phyloP scores from a whole-genome alignment of 2,888 invertebrate species.

The Anaspis maculata region DNA sequence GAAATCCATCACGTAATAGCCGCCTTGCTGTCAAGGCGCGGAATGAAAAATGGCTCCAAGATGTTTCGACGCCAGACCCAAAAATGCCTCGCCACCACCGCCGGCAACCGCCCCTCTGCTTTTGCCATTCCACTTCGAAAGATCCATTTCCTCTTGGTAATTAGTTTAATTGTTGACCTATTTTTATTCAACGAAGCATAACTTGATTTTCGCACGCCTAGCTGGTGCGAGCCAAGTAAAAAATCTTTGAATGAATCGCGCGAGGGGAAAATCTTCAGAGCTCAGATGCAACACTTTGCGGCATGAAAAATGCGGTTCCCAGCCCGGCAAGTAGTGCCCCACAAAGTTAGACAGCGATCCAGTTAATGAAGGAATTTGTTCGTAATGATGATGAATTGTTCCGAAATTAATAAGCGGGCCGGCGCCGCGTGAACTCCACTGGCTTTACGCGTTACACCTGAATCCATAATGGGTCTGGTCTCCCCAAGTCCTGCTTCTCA shows the following conservation, averaged over 20 bases:
- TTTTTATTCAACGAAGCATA: too few species aligned
- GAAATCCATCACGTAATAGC: conserved; percentile 37
- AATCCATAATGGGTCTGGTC: too few species aligned
- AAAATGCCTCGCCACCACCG: conserved; percentile 10
- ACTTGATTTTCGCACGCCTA: too few species aligned
- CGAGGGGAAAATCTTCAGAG: too few species aligned
- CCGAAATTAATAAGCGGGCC: conserved; percentile 32
- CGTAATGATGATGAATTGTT: conserved; percentile 35
- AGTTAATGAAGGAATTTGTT: conserved; percentile 35
- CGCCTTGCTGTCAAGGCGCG: conserved; percentile 29
- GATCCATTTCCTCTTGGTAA: conserved; percentile 6
- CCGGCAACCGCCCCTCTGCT: not conserved
- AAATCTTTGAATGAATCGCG: too few species aligned
- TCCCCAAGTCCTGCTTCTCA: too few species aligned
- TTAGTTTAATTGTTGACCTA: conserved; percentile 9
- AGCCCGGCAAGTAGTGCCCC: too few species aligned
- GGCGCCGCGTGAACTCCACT: too few species aligned
- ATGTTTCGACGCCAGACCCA: conserved; percentile 21
- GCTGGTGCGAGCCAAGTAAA: too few species aligned
- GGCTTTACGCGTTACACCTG: too few species aligned
- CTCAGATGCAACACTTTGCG: too few species aligned
- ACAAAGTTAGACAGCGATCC: conserved; percentile 31
- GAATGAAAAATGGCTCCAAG: conserved; percentile 34
- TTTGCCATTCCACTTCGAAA: conserved; percentile 1
- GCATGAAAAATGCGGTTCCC: too few species aligned